Evolutionary conservation across 37 sponge, comb jelly and placozoan genomes (phyloP).

Genomic region (Geodia barretti): DNA sequence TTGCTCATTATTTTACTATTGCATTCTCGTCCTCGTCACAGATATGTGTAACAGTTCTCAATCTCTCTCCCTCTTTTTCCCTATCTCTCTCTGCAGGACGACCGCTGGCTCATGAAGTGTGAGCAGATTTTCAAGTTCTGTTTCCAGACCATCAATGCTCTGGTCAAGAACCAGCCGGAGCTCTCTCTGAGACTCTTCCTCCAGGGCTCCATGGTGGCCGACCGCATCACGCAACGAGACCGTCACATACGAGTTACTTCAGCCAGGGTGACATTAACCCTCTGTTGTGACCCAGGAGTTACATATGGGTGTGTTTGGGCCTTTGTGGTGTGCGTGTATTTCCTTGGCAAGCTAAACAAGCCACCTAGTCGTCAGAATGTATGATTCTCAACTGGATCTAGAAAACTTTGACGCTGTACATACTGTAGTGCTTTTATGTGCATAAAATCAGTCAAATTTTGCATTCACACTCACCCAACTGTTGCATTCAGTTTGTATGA

Average conservation of each 20-base stretch:
- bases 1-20: too few species aligned
- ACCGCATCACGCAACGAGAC: slow-evolving; percentile 83
- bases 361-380: too few species aligned
- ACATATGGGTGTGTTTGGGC: too few species aligned
- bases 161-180: slow-evolving; percentile 75
- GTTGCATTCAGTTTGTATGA: background rate
- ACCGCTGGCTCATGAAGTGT: slow-evolving; percentile 93
- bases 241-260: slow-evolving; percentile 95
- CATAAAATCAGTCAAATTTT: too few species aligned
- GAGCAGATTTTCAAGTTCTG: slow-evolving; percentile 93
- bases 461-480: background rate
- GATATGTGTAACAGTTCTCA: too few species aligned
- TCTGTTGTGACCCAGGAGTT: too few species aligned
- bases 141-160: slow-evolving; percentile 78
- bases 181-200: slow-evolving; percentile 85
- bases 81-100: slow-evolving; percentile 53
- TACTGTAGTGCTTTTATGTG: too few species aligned
- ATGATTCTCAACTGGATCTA: too few species aligned
- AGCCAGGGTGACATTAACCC: slow-evolving; percentile 59
- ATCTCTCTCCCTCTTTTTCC: background rate
- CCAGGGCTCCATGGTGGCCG: slow-evolving; percentile 95
- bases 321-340: too few species aligned
- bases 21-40: too few species aligned
- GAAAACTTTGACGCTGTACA: too few species aligned
- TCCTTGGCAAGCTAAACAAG: too few species aligned